Evolutionary conservation across 2,888 invertebrate genomes (phyloP).

Genomic region (Himalopsyche japonica): DNA sequence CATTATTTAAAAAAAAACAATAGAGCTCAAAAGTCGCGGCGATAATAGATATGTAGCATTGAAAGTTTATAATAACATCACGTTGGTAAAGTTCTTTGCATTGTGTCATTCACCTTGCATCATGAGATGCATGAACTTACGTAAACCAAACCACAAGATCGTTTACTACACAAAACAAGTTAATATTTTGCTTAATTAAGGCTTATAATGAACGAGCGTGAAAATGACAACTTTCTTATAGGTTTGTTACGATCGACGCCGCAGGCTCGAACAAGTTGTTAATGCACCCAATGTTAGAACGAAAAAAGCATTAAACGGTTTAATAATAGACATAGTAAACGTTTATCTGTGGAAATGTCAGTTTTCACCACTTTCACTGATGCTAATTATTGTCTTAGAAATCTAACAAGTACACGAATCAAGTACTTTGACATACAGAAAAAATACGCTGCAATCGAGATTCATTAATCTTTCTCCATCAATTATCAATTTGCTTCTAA

Average conservation of each 20-base stretch:
- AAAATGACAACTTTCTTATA: background rate
- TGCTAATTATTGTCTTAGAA: slow-evolving; percentile 9
- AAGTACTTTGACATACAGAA: background rate
- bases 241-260: background rate
- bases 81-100: too few species aligned
- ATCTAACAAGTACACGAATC: background rate
- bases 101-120: background rate
- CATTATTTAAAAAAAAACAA: too few species aligned
- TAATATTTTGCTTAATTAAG: background rate
- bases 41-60: too few species aligned
- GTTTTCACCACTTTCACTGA: slow-evolving; percentile 30
- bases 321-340: background rate
- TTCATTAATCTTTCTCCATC: too few species aligned
- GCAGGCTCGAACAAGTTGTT: background rate
- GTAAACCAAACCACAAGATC: background rate
- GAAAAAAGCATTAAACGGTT: background rate
- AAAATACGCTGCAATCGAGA: too few species aligned
- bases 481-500: too few species aligned
- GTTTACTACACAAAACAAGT: background rate
- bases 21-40: too few species aligned
- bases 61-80: too few species aligned
- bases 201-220: background rate
- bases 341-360: background rate
- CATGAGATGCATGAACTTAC: background rate
- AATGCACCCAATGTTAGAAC: background rate